Evolutionary conservation across 2,888 invertebrate species (phyloP).

Genomic region (Mesorhabditis spiculigera): DNA sequence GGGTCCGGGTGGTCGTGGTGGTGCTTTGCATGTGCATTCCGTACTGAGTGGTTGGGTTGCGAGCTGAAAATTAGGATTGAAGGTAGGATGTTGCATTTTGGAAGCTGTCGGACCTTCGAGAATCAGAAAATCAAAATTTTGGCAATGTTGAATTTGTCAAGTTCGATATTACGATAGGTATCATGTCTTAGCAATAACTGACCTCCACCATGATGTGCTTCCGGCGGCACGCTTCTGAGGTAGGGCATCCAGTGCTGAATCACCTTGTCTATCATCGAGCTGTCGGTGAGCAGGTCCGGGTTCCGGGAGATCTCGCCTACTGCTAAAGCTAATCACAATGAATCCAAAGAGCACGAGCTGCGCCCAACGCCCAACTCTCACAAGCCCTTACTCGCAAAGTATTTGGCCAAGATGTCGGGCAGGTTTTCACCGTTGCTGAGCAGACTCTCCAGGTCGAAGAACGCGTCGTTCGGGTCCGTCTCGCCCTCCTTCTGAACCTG

Average conservation of each 20-base stretch:
- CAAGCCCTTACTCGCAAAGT: background rate
- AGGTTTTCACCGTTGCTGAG: background rate
- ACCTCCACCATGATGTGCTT: background rate
- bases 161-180: background rate
- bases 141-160: too few relatives aligned
- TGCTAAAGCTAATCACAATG: background rate
- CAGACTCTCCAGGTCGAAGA: background rate
- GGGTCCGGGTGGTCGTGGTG: background rate
- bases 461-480: background rate
- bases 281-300: background rate
- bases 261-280: background rate
- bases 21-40: background rate
- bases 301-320: background rate
- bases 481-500: slow-evolving; percentile 2
- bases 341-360: background rate
- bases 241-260: background rate
- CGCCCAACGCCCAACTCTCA: too few relatives aligned
- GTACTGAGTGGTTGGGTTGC: background rate
- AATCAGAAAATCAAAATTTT: too few relatives aligned
- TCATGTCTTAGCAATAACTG: background rate
- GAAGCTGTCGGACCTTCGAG: too few relatives aligned
- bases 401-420: background rate
- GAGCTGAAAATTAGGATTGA: background rate
- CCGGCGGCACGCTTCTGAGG: background rate
- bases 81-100: too few relatives aligned